These are phyloP conservation scores for Athrips mouffetella DNA, from an alignment of 2,888 invertebrate species.

Conservation along the genomic window DNA sequence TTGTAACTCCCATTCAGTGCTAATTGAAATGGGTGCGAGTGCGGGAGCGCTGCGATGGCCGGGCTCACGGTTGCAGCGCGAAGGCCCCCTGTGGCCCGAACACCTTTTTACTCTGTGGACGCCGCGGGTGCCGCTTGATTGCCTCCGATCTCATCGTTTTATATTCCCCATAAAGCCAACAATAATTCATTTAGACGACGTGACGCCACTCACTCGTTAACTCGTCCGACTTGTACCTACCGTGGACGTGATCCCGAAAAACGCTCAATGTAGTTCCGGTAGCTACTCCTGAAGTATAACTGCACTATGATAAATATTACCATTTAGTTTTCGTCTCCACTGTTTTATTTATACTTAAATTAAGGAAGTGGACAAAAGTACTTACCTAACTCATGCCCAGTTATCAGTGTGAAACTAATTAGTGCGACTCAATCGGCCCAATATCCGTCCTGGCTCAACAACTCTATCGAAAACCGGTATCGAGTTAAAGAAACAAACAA, in stretches of 20 bases:
- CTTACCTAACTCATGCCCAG: neutral
- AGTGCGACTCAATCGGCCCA: slow-evolving; percentile 43
- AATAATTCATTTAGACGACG: slow-evolving; percentile 78
- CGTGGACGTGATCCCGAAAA: slow-evolving; percentile 45
- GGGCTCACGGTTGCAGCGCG: slow-evolving; percentile 59
- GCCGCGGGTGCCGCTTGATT: slow-evolving; percentile 75
- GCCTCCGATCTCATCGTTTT: slow-evolving; percentile 77
- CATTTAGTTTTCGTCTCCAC: too few relatives aligned
- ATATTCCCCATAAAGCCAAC: slow-evolving; percentile 76
- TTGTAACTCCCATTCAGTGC: slow-evolving; percentile 63
- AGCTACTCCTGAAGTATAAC: slow-evolving; percentile 2
- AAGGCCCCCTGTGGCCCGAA: slow-evolving; percentile 63
- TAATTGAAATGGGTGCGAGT: slow-evolving; percentile 72
- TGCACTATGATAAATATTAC: too few relatives aligned
- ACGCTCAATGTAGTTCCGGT: slow-evolving; percentile 34
- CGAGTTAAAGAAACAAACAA: slow-evolving; percentile 71
- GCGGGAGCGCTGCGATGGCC: too few relatives aligned
- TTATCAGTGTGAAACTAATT: slow-evolving; percentile 34
- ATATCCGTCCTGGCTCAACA: slow-evolving; percentile 46
- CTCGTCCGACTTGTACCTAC: slow-evolving; percentile 57
- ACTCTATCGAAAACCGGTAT: slow-evolving; percentile 64
- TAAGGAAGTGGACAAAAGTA: too few relatives aligned
- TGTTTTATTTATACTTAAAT: too few relatives aligned
- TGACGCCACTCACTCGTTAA: slow-evolving; percentile 76
- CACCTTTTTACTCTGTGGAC: slow-evolving; percentile 72